A percentile compares a stretch with the other conserved stretches of the same genome.
These are phyloP conservation scores for Xenopus tropicalis DNA, from an alignment of 2,113 vertebrate genomes.

Conservation along the genomic window UCB_Xtro_10.0 CM004448.2:103380001-103380500, in stretches of 20 bases:
- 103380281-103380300: too few species aligned
- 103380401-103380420: constrained; percentile 58
- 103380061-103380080: constrained; percentile 56
- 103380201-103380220: too few species aligned
- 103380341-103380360: constrained; percentile 78
- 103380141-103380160: too few species aligned
- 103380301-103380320: too few species aligned
- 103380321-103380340: constrained; percentile 65
- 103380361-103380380: constrained; percentile 90
- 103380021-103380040: constrained; percentile 77
- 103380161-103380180: too few species aligned
- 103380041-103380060: constrained; percentile 55
- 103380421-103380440: constrained; percentile 80
- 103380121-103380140: background rate
- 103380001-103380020: constrained; percentile 89
- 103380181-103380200: too few species aligned
- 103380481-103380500: constrained; percentile 67
- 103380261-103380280: too few species aligned
- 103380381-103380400: constrained; percentile 71
- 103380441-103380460: constrained; percentile 87
- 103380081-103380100: constrained; percentile 71
- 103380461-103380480: constrained; percentile 80
- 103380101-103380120: constrained; percentile 67
- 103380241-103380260: too few species aligned
- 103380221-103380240: too few species aligned